Conservation (phyloP, 2,888 invertebrate species). For the Tenthredo notha region DNA sequence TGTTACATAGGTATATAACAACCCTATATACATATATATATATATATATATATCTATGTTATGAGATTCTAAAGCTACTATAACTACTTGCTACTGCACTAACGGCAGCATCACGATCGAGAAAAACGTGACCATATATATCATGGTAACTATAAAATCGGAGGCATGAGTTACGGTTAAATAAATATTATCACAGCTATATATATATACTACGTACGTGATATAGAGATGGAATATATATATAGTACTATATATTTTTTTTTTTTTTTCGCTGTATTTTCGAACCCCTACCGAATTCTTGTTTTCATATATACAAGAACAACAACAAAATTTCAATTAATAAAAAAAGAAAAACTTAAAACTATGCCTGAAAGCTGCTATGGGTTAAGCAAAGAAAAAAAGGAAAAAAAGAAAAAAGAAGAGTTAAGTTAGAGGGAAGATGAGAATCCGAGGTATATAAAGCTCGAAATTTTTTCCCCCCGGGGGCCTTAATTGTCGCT, state of each 20-base stretch:
- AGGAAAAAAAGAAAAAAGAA: neutral
- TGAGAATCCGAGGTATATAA: neutral
- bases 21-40: neutral
- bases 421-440: neutral
- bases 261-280: neutral
- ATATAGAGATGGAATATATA: neutral
- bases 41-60: neutral
- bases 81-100: neutral
- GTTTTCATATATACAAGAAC: neutral
- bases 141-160: neutral
- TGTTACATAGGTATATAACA: neutral
- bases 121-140: neutral
- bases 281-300: neutral
- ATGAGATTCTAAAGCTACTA: neutral
- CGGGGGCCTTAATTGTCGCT: constrained; percentile 1
- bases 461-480: neutral
- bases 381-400: neutral
- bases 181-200: neutral
- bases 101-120: neutral
- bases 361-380: neutral
- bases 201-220: neutral
- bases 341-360: neutral
- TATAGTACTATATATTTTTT: too few species aligned
- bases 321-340: neutral
- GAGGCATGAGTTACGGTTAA: neutral